phyloP scores from a whole-genome alignment of 1,140 invertebrate species.

The Meloidogyne chitwoodi region DNA sequence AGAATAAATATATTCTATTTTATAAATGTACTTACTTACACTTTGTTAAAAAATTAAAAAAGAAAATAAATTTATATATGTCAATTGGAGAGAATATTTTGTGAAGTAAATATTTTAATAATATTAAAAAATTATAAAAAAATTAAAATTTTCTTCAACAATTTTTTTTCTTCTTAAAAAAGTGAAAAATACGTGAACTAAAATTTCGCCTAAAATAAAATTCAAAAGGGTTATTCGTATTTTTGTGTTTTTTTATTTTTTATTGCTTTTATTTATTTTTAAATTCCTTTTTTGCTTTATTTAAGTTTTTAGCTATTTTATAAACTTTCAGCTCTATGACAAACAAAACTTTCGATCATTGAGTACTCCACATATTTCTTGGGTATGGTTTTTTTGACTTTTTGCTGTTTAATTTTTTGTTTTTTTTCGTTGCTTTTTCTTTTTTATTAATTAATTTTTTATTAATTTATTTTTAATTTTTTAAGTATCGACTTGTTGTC shows the following conservation, averaged over 20 bases:
- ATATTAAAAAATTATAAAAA: no score
- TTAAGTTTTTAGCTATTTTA: not conserved
- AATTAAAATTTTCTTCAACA: no score
- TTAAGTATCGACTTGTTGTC: conserved; percentile 85
- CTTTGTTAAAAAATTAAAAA: no score
- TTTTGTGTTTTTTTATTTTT: conserved; percentile 18
- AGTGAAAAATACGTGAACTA: no score
- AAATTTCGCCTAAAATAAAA: no score
- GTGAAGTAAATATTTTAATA: no score
- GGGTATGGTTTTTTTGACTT: conserved; percentile 9
- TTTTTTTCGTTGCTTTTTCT: conserved; percentile 11
- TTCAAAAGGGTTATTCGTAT: not conserved
- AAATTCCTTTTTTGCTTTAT: no score
- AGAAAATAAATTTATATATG: no score
- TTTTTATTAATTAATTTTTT: conserved; percentile 1
- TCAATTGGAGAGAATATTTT: no score
- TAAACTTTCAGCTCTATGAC: not conserved
- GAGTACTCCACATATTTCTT: not conserved
- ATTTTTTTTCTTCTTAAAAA: no score
- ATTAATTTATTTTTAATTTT: conserved; percentile 15
- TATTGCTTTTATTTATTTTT: conserved; percentile 32
- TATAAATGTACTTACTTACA: no score
- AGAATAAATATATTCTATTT: no score
- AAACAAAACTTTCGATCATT: not conserved
- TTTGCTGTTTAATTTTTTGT: conserved; percentile 10